Percentiles rank a stretch among this genome's conserved stretches.
phyloP scores from a whole-genome alignment of 2,797 vertebrate genomes.

The Zalophus californianus region DNA sequence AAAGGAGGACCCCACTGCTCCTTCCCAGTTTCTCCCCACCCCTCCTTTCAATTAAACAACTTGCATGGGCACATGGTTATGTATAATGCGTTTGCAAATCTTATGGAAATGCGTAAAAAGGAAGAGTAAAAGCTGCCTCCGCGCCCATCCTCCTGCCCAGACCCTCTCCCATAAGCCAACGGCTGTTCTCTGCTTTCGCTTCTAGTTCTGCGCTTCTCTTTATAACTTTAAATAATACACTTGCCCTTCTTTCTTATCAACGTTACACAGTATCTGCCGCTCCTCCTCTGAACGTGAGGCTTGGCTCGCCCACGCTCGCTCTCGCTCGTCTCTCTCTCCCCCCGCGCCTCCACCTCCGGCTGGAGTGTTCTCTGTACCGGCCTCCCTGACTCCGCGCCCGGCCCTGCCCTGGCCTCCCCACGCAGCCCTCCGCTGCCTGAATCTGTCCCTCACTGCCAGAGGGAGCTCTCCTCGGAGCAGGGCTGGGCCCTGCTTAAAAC shows the following conservation, averaged over 20 bases:
- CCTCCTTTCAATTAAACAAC: background rate
- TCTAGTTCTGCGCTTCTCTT: background rate
- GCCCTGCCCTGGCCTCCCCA: rapidly evolving
- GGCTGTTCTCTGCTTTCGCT: background rate
- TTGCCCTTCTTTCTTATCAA: background rate
- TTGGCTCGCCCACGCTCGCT: rapidly evolving
- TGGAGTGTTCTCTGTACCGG: rapidly evolving
- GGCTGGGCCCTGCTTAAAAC: rapidly evolving
- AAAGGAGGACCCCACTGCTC: rapidly evolving
- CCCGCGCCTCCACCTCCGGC: rapidly evolving
- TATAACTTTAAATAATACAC: background rate
- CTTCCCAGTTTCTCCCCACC: background rate
- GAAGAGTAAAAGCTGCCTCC: background rate
- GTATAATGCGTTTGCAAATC: background rate
- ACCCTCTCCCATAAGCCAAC: background rate
- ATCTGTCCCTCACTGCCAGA: rapidly evolving
- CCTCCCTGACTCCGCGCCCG: rapidly evolving
- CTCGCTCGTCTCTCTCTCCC: rapidly evolving
- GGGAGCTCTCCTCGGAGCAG: rapidly evolving
- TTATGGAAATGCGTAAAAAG: background rate
- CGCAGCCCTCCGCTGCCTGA: background rate
- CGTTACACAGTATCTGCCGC: rapidly evolving
- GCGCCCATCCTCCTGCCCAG: background rate
- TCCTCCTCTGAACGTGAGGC: background rate
- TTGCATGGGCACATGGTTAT: background rate